phyloP scores from a whole-genome alignment of 92 coral and sea anemone species.

The Pocillopora meandrina region DNA sequence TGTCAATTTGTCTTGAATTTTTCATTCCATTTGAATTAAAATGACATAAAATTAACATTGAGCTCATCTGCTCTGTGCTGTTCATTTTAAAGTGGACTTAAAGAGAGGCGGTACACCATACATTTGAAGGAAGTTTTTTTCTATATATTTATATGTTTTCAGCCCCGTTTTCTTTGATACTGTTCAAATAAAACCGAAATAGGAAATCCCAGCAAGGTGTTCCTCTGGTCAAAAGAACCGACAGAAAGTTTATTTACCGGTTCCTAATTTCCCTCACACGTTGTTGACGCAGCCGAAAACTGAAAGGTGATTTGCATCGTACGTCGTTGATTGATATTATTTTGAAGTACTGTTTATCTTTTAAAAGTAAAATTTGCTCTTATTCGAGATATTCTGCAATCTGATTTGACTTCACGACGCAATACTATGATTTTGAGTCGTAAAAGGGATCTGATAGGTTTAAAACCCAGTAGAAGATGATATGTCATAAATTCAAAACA shows the following conservation, averaged over 20 bases:
- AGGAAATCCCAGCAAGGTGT: neutral
- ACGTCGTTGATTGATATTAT: neutral
- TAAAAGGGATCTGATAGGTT: too few species aligned
- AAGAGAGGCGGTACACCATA: too few species aligned
- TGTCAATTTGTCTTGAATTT: neutral
- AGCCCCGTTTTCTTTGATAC: constrained; percentile 23
- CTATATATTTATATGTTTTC: neutral
- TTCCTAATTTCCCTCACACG: neutral
- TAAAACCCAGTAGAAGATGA: too few species aligned
- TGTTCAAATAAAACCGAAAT: neutral
- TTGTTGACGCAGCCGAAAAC: neutral
- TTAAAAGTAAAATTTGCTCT: neutral
- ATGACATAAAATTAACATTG: neutral
- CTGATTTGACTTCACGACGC: neutral
- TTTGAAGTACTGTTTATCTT: neutral
- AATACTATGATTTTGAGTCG: too few species aligned
- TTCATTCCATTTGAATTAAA: neutral
- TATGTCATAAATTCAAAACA: too few species aligned
- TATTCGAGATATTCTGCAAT: neutral
- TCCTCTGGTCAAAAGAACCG: constrained; percentile 2
- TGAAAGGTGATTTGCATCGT: neutral
- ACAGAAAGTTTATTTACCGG: neutral
- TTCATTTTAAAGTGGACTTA: too few species aligned
- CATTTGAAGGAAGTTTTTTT: neutral
- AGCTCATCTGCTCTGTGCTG: neutral